phyloP scores from a whole-genome alignment of 2,888 invertebrate species.

The Drosophila mimica region DNA sequence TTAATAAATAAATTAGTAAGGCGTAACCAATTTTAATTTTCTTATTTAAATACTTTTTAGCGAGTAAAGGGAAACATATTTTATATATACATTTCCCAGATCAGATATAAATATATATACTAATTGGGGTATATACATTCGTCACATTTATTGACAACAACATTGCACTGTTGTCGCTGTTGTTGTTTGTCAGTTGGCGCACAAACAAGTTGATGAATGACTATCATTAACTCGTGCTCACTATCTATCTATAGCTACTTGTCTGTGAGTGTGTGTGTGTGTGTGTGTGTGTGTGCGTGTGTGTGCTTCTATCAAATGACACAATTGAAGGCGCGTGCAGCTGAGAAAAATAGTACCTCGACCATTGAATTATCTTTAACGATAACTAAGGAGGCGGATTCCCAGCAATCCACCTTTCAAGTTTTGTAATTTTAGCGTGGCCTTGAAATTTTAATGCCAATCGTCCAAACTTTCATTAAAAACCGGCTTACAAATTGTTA shows the following conservation, averaged over 20 bases:
- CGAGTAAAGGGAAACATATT: not conserved
- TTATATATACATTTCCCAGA: not conserved
- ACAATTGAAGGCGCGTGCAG: constrained; percentile 33
- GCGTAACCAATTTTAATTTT: not conserved
- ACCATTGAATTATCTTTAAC: not conserved
- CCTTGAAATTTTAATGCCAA: not conserved
- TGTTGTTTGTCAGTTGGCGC: constrained; percentile 28
- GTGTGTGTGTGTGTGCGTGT: not conserved
- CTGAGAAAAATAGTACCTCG: not conserved
- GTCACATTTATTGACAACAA: constrained; percentile 3
- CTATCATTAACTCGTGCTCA: constrained; percentile 26
- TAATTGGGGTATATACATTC: not conserved
- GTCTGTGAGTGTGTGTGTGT: not conserved
- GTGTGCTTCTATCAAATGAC: constrained; percentile 25
- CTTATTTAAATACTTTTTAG: not conserved
- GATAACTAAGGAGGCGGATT: not conserved
- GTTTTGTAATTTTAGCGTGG: not conserved
- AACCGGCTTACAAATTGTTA: too few relatives aligned
- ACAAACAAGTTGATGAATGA: constrained; percentile 55
- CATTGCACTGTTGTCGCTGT: not conserved
- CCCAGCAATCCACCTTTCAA: not conserved
- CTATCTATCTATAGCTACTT: not conserved
- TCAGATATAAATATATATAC: not conserved
- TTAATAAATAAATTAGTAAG: too few relatives aligned
- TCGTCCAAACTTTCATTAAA: too few relatives aligned